Percentiles rank a stretch among this genome's conserved stretches.
phyloP scores from a whole-genome alignment of 2,113 vertebrate genomes.

The Climacteris rufus region DNA sequence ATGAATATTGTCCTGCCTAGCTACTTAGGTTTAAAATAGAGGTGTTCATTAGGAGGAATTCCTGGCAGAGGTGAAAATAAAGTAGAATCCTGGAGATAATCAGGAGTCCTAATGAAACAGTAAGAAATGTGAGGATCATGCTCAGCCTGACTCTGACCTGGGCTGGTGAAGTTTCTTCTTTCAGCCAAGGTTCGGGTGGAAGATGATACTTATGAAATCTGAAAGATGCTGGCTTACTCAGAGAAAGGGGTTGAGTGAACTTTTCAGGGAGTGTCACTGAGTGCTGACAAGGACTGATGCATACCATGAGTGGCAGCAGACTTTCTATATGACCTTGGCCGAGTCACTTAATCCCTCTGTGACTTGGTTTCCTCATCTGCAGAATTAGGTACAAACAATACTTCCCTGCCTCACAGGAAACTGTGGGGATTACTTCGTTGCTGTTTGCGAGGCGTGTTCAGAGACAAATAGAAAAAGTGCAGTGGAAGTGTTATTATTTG shows the following conservation, averaged over 20 bases:
- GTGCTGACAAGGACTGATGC: conserved; percentile 44
- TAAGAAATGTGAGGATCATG: background rate
- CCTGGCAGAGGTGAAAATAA: background rate
- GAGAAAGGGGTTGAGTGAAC: conserved; percentile 40
- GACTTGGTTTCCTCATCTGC: conserved; percentile 27
- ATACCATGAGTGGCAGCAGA: conserved; percentile 8
- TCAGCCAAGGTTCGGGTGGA: background rate
- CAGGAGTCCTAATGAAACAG: background rate
- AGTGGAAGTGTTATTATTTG: background rate
- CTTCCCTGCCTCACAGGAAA: background rate
- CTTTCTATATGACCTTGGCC: conserved; percentile 46
- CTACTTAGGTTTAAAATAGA: background rate
- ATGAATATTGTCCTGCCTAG: background rate
- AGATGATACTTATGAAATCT: background rate
- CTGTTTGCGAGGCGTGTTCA: background rate
- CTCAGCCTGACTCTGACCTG: background rate
- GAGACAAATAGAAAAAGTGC: background rate
- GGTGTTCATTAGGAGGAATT: background rate
- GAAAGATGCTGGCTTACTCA: background rate
- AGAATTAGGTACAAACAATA: background rate
- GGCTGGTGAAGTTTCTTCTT: background rate
- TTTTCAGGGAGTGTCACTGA: conserved; percentile 40
- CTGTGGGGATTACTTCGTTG: background rate
- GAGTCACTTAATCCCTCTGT: conserved; percentile 41
- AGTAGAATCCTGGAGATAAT: background rate